These are phyloP conservation scores for Papilio polyxenes DNA, from an alignment of 1,140 invertebrate genomes.

Conservation along the genomic window DNA sequence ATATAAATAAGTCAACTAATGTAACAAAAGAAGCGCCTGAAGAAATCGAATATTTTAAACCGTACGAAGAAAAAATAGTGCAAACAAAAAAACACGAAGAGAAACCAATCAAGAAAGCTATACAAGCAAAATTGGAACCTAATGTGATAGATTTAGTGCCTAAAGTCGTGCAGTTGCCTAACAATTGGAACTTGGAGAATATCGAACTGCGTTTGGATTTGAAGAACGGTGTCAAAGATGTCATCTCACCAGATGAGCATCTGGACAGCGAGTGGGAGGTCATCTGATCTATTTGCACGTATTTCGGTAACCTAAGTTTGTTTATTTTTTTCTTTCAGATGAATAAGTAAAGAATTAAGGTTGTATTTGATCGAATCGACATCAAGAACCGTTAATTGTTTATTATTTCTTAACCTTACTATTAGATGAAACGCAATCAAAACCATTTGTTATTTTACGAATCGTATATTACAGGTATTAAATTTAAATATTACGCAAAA, in stretches of 20 bases:
- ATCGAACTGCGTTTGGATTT: constrained; percentile 68
- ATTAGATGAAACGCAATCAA: too few relatives aligned
- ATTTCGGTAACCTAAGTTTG: neutral
- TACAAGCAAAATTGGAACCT: constrained; percentile 46
- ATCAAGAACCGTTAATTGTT: too few relatives aligned
- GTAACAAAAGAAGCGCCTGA: constrained; percentile 30
- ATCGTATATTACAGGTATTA: too few relatives aligned
- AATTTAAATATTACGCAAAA: too few relatives aligned
- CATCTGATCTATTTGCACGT: constrained; percentile 48
- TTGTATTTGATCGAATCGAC: too few relatives aligned
- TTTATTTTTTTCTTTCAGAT: neutral
- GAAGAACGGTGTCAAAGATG: constrained; percentile 60
- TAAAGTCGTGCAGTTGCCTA: constrained; percentile 70
- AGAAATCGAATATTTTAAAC: constrained; percentile 37
- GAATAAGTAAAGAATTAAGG: neutral
- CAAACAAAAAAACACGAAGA: constrained; percentile 40
- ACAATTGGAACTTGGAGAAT: constrained; percentile 74
- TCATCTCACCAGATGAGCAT: constrained; percentile 64
- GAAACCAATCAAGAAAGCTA: constrained; percentile 45
- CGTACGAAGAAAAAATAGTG: constrained; percentile 40
- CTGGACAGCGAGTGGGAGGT: constrained; percentile 75
- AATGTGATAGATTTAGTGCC: constrained; percentile 65
- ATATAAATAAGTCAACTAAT: constrained; percentile 24
- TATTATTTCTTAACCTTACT: too few relatives aligned
- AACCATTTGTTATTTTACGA: too few relatives aligned